These are phyloP conservation scores for Sorex fumeus DNA, from an alignment of 2,113 vertebrate genomes.

Conservation along the genomic window DNA sequence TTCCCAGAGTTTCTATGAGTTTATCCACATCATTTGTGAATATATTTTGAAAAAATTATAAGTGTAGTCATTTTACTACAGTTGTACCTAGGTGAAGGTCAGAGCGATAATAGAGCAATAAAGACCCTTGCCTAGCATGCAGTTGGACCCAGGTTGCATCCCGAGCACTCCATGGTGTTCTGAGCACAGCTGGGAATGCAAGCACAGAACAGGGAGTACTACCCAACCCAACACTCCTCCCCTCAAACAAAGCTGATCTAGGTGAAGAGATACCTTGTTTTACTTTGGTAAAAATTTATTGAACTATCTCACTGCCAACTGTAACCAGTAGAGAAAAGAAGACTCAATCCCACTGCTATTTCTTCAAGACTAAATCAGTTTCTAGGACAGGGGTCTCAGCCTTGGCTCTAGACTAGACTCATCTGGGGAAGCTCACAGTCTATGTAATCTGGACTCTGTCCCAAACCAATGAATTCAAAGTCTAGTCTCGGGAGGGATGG, in stretches of 20 bases:
- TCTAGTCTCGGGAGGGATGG: background rate
- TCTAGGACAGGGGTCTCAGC: slow-evolving; percentile 14
- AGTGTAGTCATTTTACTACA: slow-evolving; percentile 27
- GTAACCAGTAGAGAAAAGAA: slow-evolving; percentile 15
- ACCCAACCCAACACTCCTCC: too few relatives aligned
- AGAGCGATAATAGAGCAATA: too few relatives aligned
- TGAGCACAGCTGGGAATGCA: too few relatives aligned
- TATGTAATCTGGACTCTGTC: background rate
- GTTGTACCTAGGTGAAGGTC: too few relatives aligned
- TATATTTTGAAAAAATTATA: background rate
- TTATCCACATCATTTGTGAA: slow-evolving; percentile 3
- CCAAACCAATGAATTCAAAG: slow-evolving; percentile 40
- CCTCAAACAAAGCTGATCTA: background rate
- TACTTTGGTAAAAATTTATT: background rate
- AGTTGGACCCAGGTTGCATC: too few relatives aligned
- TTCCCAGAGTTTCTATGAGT: background rate
- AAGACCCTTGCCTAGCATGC: too few relatives aligned
- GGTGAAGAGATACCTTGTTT: background rate
- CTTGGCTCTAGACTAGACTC: background rate
- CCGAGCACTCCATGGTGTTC: too few relatives aligned
- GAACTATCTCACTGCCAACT: slow-evolving; percentile 10
- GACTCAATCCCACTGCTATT: background rate
- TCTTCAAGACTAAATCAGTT: slow-evolving; percentile 14
- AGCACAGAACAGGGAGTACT: too few relatives aligned
- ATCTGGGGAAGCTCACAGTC: background rate